phyloP scores from a whole-genome alignment of 2,113 vertebrate genomes.

The Neodon shergylaensis region DNA sequence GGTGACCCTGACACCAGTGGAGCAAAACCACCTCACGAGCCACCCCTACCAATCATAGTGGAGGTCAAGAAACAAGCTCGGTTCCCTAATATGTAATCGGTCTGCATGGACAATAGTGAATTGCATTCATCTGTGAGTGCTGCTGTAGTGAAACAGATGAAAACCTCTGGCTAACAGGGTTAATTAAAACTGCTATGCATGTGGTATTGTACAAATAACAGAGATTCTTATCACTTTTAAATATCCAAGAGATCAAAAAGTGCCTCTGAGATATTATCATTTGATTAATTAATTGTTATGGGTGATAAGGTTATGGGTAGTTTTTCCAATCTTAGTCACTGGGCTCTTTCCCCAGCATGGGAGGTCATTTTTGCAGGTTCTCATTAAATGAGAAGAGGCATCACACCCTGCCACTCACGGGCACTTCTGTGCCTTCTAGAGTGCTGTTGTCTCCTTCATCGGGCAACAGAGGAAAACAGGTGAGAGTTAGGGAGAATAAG shows the following conservation, averaged over 20 bases:
- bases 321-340: background rate
- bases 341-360: background rate
- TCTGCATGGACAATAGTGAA: background rate
- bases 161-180: background rate
- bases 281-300: background rate
- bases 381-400: background rate
- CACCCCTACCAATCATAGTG: background rate
- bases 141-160: background rate
- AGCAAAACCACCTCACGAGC: background rate
- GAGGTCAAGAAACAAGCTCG: background rate
- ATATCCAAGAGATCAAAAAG: background rate
- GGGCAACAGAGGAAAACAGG: background rate
- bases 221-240: background rate
- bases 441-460: background rate
- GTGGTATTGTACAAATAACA: background rate
- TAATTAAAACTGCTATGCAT: background rate
- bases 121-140: background rate
- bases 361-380: background rate
- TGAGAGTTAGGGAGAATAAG: background rate
- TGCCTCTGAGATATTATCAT: background rate
- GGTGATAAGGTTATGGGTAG: background rate
- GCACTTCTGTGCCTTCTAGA: background rate
- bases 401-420: rapidly evolving
- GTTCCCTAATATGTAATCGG: too few species aligned
- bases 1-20: background rate